Evolutionary conservation across 1,140 invertebrate species (phyloP), one percentile per base, ranked within the genome.

Genomic region (Lethrus apterus): DNA sequence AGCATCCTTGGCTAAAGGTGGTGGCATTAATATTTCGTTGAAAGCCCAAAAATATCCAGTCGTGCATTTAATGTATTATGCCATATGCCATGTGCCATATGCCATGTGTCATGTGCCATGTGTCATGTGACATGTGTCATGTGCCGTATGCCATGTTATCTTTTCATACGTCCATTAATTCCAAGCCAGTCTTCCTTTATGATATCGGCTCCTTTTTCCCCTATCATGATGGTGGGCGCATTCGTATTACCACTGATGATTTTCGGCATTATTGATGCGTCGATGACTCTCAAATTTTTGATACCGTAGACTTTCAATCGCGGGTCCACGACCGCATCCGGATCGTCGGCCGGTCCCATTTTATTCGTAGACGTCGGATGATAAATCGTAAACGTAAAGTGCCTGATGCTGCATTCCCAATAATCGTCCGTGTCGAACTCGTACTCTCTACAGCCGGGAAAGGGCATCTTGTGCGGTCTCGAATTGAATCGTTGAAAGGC

Each of bases 331-430:
- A 93, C 89, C 1, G 89, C 84, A 0, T 75, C 78, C 0, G 75
- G 71, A 62, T 92, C 88, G 26, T 69, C 69, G 30, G 68, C 74
- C 0, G 84, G 82, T 2, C 90, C 90, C 90, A 92, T 93, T 65
- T 88, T 90, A 53, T 83, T 86, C 0, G 89, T 93, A 0, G 88
- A 81, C 0, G 80, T 77, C 0, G 86, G 86, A 73, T 92, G 87
- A 58, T 91, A 91, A 30, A 90, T 88, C 0, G 87, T 89, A 50
- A 86, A 84, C 0, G 86, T 89, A 49, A 88, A 88, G 55, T 89
- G 84, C 40, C 84, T 71, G 3, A 86, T 69, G 38, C 81, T 77
- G 55, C 89, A 93, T 55, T 85, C 84, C 86, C 89, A 90, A 61
- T 93, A 93, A 26, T 84, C 81, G 55, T 92, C 87, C 1, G 81